phyloP scores from a whole-genome alignment of 2,888 invertebrate genomes.

The Morpho helenor region DNA sequence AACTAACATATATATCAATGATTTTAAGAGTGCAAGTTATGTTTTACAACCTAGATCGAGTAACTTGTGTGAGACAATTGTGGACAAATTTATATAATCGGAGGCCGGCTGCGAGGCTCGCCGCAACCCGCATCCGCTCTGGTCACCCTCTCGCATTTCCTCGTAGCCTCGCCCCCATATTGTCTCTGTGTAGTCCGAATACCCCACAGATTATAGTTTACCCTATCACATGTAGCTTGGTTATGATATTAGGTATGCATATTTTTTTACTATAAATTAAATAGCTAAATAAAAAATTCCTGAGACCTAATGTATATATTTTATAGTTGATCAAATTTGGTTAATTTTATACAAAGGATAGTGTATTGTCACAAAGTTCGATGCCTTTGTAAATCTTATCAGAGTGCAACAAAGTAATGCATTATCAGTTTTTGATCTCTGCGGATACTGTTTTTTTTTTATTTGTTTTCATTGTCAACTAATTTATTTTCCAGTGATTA shows the following conservation, averaged over 20 bases:
- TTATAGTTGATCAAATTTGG: constrained; percentile 70
- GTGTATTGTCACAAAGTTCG: constrained; percentile 66
- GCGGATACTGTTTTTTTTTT: constrained; percentile 58
- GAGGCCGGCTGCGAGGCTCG: constrained; percentile 32
- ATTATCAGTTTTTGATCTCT: constrained; percentile 65
- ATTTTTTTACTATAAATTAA: constrained; percentile 75
- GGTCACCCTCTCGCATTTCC: constrained; percentile 52
- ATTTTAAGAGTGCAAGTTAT: constrained; percentile 77
- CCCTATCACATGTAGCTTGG: constrained; percentile 74
- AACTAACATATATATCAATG: constrained; percentile 69
- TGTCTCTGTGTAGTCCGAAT: constrained; percentile 53
- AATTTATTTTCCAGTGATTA: constrained; percentile 52
- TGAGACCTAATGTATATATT: constrained; percentile 75
- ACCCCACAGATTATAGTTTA: constrained; percentile 61
- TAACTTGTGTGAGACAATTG: constrained; percentile 78
- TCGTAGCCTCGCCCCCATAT: constrained; percentile 58
- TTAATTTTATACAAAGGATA: constrained; percentile 75
- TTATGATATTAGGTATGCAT: constrained; percentile 78
- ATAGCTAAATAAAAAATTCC: constrained; percentile 61
- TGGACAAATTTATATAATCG: constrained; percentile 65
- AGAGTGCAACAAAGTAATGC: constrained; percentile 46
- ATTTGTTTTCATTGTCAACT: constrained; percentile 52
- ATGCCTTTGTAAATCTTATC: constrained; percentile 55
- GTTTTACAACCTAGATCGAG: constrained; percentile 70
- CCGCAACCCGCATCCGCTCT: constrained; percentile 38